A percentile compares a stretch with the other conserved stretches of the same genome.
These are phyloP conservation scores for Gymnocephalus cernua DNA, from an alignment of 2,113 vertebrate genomes.

Conservation along the genomic window DNA sequence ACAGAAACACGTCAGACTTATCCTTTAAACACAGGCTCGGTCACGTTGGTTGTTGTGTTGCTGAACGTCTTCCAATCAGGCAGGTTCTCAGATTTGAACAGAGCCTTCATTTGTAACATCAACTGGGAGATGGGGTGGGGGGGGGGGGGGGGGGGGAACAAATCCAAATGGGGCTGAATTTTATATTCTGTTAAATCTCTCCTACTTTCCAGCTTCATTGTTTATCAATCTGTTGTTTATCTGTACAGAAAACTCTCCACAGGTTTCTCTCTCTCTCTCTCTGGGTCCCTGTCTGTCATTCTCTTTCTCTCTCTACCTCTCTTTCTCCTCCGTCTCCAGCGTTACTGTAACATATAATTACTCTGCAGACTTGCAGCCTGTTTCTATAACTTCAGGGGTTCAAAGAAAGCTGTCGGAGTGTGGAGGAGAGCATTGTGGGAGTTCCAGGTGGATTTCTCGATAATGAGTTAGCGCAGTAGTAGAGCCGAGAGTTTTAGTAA, in stretches of 20 bases:
- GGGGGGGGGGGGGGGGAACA: too few species aligned
- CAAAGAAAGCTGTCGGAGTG: constrained; percentile 82
- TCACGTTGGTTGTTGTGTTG: background rate
- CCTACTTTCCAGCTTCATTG: constrained; percentile 64
- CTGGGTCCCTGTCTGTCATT: constrained; percentile 64
- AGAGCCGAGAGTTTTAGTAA: constrained; percentile 83
- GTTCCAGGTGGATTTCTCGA: constrained; percentile 87
- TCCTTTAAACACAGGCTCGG: constrained; percentile 5
- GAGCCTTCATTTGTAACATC: constrained; percentile 18
- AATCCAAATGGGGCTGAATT: constrained; percentile 39
- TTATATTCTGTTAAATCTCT: constrained; percentile 47
- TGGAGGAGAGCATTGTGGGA: constrained; percentile 84
- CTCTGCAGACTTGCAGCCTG: constrained; percentile 78
- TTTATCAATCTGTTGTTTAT: constrained; percentile 79
- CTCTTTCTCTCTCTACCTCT: constrained; percentile 6
- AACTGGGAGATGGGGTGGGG: constrained; percentile 1
- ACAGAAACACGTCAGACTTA: background rate
- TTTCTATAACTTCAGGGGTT: constrained; percentile 80
- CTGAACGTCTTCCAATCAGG: constrained; percentile 32
- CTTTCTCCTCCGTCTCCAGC: constrained; percentile 41
- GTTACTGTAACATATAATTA: constrained; percentile 85
- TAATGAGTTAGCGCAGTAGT: constrained; percentile 83
- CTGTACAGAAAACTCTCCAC: constrained; percentile 63
- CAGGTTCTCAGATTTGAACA: constrained; percentile 27
- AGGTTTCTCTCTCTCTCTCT: constrained; percentile 45